phyloP scores from a whole-genome alignment of 2,888 invertebrate species.

The Dryobotodes eremita region DNA sequence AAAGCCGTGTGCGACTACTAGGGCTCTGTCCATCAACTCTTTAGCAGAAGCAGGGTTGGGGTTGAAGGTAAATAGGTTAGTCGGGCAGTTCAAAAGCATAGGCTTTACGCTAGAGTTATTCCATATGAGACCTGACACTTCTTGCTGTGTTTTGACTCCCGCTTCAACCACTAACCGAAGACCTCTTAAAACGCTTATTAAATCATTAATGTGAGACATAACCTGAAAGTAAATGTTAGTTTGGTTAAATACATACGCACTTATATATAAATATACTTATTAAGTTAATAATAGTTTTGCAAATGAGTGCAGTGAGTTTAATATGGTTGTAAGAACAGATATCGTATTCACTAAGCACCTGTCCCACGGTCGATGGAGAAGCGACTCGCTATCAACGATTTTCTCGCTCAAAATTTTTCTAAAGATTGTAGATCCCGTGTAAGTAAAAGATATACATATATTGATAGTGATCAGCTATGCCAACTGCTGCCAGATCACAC shows the following conservation, averaged over 20 bases:
- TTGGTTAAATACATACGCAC: constrained; percentile 60
- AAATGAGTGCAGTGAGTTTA: constrained; percentile 4
- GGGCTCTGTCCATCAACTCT: constrained; percentile 91
- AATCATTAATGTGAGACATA: constrained; percentile 92
- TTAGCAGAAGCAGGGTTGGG: constrained; percentile 77
- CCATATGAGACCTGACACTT: constrained; percentile 91
- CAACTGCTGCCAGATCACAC: too few relatives aligned
- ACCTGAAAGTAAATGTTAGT: constrained; percentile 80
- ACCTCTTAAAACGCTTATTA: constrained; percentile 93
- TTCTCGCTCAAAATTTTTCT: background rate
- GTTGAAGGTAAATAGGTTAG: constrained; percentile 80
- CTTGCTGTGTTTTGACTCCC: constrained; percentile 92
- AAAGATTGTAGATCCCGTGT: too few relatives aligned
- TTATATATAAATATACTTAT: constrained; percentile 39
- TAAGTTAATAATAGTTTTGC: constrained; percentile 4
- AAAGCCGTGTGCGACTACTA: constrained; percentile 93
- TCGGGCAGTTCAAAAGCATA: constrained; percentile 77
- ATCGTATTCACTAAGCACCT: background rate
- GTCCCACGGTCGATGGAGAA: too few relatives aligned
- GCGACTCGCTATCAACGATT: background rate
- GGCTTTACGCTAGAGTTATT: constrained; percentile 93
- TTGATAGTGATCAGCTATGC: too few relatives aligned
- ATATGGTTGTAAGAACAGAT: constrained; percentile 5
- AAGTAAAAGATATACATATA: too few relatives aligned
- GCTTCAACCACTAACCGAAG: constrained; percentile 93